Evolutionary conservation across 37 sponge, comb jelly and placozoan species (phyloP), one percentile per base, ranked within the genome.

Genomic region (Beroe forskalii): DNA sequence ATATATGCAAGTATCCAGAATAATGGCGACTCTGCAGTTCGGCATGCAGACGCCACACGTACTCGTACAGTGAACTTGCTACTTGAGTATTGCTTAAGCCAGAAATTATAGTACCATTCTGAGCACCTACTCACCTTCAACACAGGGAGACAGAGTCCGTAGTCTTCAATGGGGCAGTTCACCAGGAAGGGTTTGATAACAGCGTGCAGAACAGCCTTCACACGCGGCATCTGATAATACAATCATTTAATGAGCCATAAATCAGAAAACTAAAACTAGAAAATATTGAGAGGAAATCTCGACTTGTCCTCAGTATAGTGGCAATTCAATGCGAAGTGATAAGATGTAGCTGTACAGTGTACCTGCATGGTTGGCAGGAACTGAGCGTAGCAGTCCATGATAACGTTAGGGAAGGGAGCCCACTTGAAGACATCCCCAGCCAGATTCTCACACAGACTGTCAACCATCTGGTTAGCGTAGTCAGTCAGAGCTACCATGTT

Each of bases 401-500:
- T 80, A 23, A 80, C 40, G 31, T 43, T 80, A 14, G 86, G 86
- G 25, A 80, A 44, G 43, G 86, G 40, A 23, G 24, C 27, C 86
- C 86, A 80, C 55, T 80, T 41, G 48, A 38, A 80, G 23, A 80
- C 48, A 43, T 44, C 55, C 40, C 55, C 9, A n/a, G 55, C 22
- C 27, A 44, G 55, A 30, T 80, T 41, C 0, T 80, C 48, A 80
- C 86, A 80, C 31, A 80, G 25, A 80, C 86, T 80, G 1, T 80
- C 86, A 4, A 80, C 48, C 1, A 80, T 12, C 55, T 80, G 86
- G 86, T 80, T 80, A 44, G 86, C 28, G 86, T 80, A 80, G 86
- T 80, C 86, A n/a, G 86, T 80, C 43, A 80, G 55, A 23, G 86
- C 86, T 20, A 80, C 86, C 86, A 80, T 80, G 86, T 80, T 80